Percentiles rank a stretch among this genome's conserved stretches.
Conservation (phyloP, 2,797 vertebrate species). For the Malurus leucopterus region DNA sequence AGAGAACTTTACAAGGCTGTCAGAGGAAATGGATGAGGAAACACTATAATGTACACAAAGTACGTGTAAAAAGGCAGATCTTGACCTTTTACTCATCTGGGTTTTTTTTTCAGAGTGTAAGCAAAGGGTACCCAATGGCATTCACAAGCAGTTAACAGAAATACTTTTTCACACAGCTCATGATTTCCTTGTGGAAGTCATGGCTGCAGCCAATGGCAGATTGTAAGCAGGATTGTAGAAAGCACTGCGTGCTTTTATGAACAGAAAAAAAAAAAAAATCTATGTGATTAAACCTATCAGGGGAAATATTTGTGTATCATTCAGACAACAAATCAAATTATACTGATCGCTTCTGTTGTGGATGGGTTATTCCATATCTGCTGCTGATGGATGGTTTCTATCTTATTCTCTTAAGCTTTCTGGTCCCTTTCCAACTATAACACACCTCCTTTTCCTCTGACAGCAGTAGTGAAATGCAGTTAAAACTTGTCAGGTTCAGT, state of each 20-base stretch:
- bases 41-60: conserved; percentile 25
- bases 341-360: not conserved
- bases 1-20: conserved; percentile 18
- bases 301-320: not conserved
- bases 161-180: not conserved
- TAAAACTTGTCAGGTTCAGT: not conserved
- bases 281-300: not conserved
- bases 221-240: not conserved
- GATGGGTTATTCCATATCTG: not conserved
- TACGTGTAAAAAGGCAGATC: conserved; percentile 9
- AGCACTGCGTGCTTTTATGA: not conserved
- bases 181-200: not conserved
- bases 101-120: not conserved
- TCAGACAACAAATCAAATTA: not conserved
- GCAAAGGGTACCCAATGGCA: not conserved
- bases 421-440: not conserved
- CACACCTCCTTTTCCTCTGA: not conserved
- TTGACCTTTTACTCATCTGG: conserved; percentile 10
- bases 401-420: not conserved
- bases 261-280: not conserved
- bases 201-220: not conserved
- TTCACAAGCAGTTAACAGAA: not conserved
- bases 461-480: not conserved
- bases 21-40: conserved; percentile 38
- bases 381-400: not conserved